Evolutionary conservation across 2,113 vertebrate species (phyloP), one percentile per base, ranked within the genome.

Genomic region (Eolophus roseicapilla): DNA sequence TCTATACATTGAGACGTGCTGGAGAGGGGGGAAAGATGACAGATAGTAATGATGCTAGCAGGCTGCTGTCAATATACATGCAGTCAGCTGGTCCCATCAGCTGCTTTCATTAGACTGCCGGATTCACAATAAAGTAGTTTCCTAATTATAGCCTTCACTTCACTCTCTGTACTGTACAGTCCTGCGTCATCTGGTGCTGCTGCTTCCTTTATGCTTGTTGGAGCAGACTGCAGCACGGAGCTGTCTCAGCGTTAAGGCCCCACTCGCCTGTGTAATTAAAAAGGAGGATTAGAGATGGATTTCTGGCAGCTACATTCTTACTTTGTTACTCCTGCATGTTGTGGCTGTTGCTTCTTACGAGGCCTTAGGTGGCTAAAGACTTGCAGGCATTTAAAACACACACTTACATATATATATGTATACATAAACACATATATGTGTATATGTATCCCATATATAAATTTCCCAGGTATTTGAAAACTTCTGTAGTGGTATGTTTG

Each of bases 31-130:
- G 3, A 17, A 68, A 11, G 7, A 59, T 27, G 65, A 31, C 90
- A 87, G 65, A 82, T 53, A 76, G 47, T 71, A 67, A 67, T 39
- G 87, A 86, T 91, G 84, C 70, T 78, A 53, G 68, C 55, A 68
- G 71, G 47, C 91, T 73, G 13, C 52, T 80, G 74, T 84, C 50
- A 49, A 41, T 69, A 93, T 25, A 85, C 81, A 73, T 63, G 39
- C 90, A 89, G 93, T 89, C 85, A 94, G 87, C 81, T 83, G 80
- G 41, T 71, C 68, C 77, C 91, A 78, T 92, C 94, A 92, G 91
- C 87, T 64, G 95, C 91, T 93, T 86, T 89, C 82, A 73, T 55
- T 73, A 80, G 73, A 27, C 76, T 5, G 43, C 76, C 86, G 57
- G 75, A 86, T 71, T 68, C 80, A 82, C 91, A 95, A 83, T 53